A percentile compares a stretch with the other conserved stretches of the same genome.
These are phyloP conservation scores for Ormyrus nitidulus DNA, from an alignment of 2,888 invertebrate genomes.

Conservation along the genomic window DNA sequence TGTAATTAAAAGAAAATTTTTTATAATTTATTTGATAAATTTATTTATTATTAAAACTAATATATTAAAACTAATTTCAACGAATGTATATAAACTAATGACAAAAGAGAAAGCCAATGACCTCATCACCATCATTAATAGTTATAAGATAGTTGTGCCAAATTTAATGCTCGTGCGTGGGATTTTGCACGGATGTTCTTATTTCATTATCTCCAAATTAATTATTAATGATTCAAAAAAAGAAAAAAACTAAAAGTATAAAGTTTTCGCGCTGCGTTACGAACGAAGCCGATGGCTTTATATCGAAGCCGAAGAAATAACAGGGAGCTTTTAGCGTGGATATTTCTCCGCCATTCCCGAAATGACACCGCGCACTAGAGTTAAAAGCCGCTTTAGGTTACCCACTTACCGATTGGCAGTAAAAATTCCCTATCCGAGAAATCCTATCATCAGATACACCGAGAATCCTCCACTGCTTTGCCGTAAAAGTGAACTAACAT, in stretches of 20 bases:
- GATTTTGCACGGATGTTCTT: background rate
- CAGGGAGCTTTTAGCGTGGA: conserved; percentile 17
- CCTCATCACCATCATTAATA: background rate
- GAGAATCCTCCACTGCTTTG: too few species aligned
- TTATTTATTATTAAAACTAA: background rate
- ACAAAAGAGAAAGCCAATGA: conserved; percentile 9
- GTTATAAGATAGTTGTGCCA: background rate
- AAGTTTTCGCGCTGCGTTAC: too few species aligned
- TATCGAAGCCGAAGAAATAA: conserved; percentile 10
- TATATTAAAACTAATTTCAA: background rate
- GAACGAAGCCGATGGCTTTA: background rate
- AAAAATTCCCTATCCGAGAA: conserved; percentile 36
- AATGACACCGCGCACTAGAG: conserved; percentile 28
- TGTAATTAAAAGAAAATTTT: too few species aligned
- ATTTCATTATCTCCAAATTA: background rate
- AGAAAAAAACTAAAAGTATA: too few species aligned
- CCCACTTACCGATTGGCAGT: conserved; percentile 19
- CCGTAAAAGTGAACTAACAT: too few species aligned
- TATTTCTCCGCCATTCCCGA: conserved; percentile 38
- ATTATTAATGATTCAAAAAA: too few species aligned
- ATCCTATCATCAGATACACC: conserved; percentile 3
- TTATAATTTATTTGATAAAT: too few species aligned
- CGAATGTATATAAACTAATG: background rate
- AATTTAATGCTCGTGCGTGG: conserved; percentile 1
- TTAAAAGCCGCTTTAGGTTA: conserved; percentile 21